Evolutionary conservation across 2,113 vertebrate genomes (phyloP), one percentile per base, ranked within the genome.

Genomic region (Speoplatyrhinus poulsoni): DNA sequence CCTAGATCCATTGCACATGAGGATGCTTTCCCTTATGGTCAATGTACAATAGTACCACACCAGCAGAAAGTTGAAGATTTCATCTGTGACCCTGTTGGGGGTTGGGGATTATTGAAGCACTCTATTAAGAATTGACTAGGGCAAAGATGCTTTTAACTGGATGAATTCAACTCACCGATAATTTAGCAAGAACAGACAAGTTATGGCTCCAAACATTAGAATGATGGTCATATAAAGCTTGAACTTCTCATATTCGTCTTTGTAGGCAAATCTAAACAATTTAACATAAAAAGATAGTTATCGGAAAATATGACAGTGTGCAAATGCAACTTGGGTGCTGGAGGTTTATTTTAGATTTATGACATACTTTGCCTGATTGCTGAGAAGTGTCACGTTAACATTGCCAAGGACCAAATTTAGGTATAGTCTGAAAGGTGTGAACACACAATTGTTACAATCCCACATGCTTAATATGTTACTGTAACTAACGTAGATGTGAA

Each of bases 231-330:
- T 92, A 80, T 94, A 97, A 72, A 99, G 95, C 82, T 99, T 99
- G 87, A 99, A 99, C 85, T 98, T 99, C 88, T 99, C 98, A 64
- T 99, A 99, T 81, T 99, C 97, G 0, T 99, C 96, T 92, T 99
- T 99, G 91, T 99, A 99, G 17, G 97, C 96, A 41, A 99, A 99
- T 81, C 98, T 99, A 71, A 33, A 60, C 0, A 0, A 76, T 17
- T 8, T 57, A 66, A 13, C 33, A 65, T 3, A 54, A 57, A 26
- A 26, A 7, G 17, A 12, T 54, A 15, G 1, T 57, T 13, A n/a
- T 46, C 4, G 48, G 13, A 73, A 17, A 10, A 12, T 12, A 3
- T 3, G 60, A 48, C 0, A 46, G 49, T 7, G 3, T 13, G 26
- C 2, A 16, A 4, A n/a, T 5, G 16, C 46, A 12, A 53, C 57